Percentiles rank a stretch among this genome's conserved stretches.
Conservation (phyloP, 2,113 vertebrate genomes). For the Platichthys stellatus region DNA sequence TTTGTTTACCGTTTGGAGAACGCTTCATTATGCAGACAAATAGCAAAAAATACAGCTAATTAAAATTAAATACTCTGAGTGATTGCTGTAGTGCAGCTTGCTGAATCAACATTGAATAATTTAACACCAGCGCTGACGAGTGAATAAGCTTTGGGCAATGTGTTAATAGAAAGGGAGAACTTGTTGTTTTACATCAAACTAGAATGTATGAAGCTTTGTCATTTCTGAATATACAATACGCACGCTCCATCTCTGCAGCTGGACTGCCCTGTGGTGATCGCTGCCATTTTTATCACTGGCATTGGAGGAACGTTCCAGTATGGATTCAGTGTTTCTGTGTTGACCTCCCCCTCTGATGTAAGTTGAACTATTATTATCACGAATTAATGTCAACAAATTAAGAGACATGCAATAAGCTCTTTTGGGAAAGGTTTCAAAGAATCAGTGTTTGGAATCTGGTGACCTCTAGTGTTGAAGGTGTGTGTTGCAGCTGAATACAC, state of each 20-base stretch:
- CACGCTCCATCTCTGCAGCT: constrained; percentile 57
- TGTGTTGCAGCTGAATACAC: too few relatives aligned
- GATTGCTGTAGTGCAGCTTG: background rate
- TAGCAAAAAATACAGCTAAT: background rate
- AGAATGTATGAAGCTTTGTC: background rate
- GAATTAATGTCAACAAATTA: background rate
- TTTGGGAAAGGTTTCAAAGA: background rate
- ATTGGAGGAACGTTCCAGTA: constrained; percentile 87
- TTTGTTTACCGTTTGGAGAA: background rate
- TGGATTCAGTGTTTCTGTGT: constrained; percentile 83
- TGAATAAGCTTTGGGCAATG: background rate
- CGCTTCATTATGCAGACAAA: background rate
- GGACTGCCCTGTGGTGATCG: constrained; percentile 69
- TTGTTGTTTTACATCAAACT: background rate
- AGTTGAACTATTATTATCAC: constrained; percentile 54
- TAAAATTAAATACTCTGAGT: background rate
- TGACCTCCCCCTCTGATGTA: constrained; percentile 85
- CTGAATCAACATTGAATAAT: background rate
- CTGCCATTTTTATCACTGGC: constrained; percentile 77
- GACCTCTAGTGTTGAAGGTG: background rate
- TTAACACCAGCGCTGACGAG: background rate
- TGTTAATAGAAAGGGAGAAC: background rate
- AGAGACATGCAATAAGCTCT: background rate
- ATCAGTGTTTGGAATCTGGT: background rate
- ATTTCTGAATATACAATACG: background rate